Evolutionary conservation across 2,113 vertebrate species (phyloP), one percentile per base, ranked within the genome.

Genomic region (Elgaria multicarinata): DNA sequence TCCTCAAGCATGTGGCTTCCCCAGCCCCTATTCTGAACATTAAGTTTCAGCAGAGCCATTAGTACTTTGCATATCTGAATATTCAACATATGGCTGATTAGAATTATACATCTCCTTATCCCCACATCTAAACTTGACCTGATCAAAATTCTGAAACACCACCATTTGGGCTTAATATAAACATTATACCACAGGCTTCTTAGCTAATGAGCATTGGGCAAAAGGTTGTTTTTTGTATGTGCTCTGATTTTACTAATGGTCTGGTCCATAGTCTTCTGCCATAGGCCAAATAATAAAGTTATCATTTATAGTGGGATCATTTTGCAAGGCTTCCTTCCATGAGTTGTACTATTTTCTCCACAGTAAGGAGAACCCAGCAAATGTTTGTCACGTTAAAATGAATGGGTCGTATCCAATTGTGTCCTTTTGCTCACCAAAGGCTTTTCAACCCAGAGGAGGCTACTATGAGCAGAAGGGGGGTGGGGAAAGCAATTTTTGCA

Each of bases 281-380:
- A 31, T 4, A 83, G 87, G 85, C 88, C 88, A 94, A 94, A 92
- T 90, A 90, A 66, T 87, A 87, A 64, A 92, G 0, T 64, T 92
- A 28, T 72, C 77, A 74, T 84, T 82, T 87, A 67, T 77, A 82
- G 76, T 84, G 71, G 55, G 64, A 53, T 85, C 92, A 85, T 94
- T 82, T 82, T 62, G n/a, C 8, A n/a, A 36, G n/a, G 55, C 55
- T 82, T 62, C 31, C 55, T 39, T 62, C 16, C 20, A 62, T n/a
- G 6, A 53, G 77, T 81, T 33, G 10, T n/a, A 58, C 4, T 58
- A 20, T 24, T 64, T 62, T n/a, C 62, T 36, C 16, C 13, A 20
- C 3, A 10, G 28, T 78, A 31, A 78, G 76, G 50, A 53, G 31
- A n/a, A 26, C 31, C 31, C 13, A n/a, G 46, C 28, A 14, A 44